Evolutionary conservation across 1,140 invertebrate genomes (phyloP), one percentile per base, ranked within the genome.

Genomic region (Drosophila ficusphila): DNA sequence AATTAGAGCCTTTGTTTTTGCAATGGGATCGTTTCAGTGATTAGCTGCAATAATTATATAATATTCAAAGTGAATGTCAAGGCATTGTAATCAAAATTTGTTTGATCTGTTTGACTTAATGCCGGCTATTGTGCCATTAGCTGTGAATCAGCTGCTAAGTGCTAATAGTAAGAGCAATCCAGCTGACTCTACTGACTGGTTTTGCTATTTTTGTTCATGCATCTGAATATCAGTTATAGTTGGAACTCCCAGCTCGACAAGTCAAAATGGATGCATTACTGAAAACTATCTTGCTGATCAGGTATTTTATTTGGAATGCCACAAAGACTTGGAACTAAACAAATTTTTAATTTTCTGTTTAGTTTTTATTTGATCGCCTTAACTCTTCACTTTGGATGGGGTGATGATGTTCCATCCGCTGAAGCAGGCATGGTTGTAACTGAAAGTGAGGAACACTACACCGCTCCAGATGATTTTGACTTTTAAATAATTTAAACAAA

Each of bases 351-450:
- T 41, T 44, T 36, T n/a, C 3, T 1, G 18, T 44, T 21, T 36
- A 41, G 72, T 38, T 67, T 21, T 34, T 79, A 58, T 38, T 65
- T 38, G 1, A 49, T 25, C 60, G 52, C 56, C 11, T n/a, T 61
- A 7, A 64, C 16, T n/a, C 25, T 86, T 1, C 36, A 42, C 11
- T 31, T 49, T 12, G 54, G 31, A 1, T 6, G 56, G 34, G 60
- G 67, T 21, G 58, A 85, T 36, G 79, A 85, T 47, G 42, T 58
- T 8, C 49, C 81, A 4, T 78, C 25, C 21, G 51, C 75, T 5
- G 57, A 85, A 12, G 69, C 69, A 23, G 69, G 47, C 6, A 39
- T 14, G 4, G 81, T 85, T 0, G 79, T 85, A 11, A 85, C 79
- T 0, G 52, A 86, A 25, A 81, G 79, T 39, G 79, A 85, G 12